Evolutionary conservation across 2,113 vertebrate genomes (phyloP).

Genomic region (Nesogale talazaci): DNA sequence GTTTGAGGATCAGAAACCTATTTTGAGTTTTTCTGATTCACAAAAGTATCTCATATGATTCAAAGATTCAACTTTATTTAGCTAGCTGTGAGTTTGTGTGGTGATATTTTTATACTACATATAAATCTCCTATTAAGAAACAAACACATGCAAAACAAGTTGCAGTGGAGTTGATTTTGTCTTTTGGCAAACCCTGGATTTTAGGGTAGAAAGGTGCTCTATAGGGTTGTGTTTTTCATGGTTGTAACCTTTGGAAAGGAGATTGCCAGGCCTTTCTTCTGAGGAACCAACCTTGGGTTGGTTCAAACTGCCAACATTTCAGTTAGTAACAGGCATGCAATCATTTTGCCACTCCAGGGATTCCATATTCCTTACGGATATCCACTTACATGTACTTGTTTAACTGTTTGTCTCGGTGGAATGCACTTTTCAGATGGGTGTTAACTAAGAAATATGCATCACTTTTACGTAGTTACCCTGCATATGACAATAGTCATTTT

Average conservation of each 20-base stretch:
- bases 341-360: not conserved
- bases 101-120: not conserved
- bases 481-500: not conserved
- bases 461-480: not conserved
- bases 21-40: not conserved
- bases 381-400: not conserved
- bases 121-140: too few relatives aligned
- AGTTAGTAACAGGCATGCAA: not conserved
- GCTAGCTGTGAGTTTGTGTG: not conserved
- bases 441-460: not conserved
- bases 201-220: not conserved
- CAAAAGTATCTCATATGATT: conserved; percentile 59
- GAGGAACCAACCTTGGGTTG: not conserved
- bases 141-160: not conserved
- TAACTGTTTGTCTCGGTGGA: not conserved
- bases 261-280: not conserved
- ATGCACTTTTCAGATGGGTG: not conserved
- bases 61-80: conserved; percentile 64
- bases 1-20: too few relatives aligned
- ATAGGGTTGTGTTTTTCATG: not conserved
- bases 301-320: not conserved
- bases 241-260: not conserved
- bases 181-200: not conserved
- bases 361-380: not conserved
- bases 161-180: not conserved